A percentile compares a stretch with the other conserved stretches of the same genome.
Evolutionary conservation across 2,888 invertebrate species (phyloP).

Genomic region (Panzeria rudis): DNA sequence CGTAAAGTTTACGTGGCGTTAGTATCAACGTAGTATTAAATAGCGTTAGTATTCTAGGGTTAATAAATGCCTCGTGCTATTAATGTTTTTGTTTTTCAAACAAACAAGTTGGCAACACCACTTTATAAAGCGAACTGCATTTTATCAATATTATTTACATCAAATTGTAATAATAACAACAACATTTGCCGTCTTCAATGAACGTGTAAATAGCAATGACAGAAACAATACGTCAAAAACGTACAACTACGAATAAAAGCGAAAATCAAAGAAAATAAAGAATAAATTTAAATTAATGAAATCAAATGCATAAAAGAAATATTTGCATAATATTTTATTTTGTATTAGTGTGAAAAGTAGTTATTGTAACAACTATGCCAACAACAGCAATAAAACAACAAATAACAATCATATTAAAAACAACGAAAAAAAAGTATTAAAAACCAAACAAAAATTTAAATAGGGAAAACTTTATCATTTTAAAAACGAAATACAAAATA

Average conservation of each 20-base stretch:
- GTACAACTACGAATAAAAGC: neutral
- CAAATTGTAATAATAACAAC: slow-evolving; percentile 39
- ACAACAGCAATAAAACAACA: slow-evolving; percentile 34
- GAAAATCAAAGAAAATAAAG: neutral
- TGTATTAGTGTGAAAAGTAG: slow-evolving; percentile 49
- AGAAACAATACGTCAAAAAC: slow-evolving; percentile 4
- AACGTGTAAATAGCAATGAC: slow-evolving; percentile 32
- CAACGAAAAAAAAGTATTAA: slow-evolving; percentile 2
- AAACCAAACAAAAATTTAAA: neutral
- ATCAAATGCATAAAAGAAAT: slow-evolving; percentile 10
- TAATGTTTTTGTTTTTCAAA: too few relatives aligned
- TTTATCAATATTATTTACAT: slow-evolving; percentile 43
- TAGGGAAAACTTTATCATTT: too few relatives aligned
- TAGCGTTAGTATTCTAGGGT: too few relatives aligned
- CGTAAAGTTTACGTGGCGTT: too few relatives aligned
- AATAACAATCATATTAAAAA: slow-evolving; percentile 28
- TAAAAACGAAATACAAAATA: too few relatives aligned
- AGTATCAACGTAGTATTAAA: too few relatives aligned
- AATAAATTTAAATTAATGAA: slow-evolving; percentile 54
- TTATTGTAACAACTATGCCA: slow-evolving; percentile 37
- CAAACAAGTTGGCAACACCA: neutral
- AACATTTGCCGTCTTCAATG: slow-evolving; percentile 25
- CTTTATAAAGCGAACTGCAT: neutral
- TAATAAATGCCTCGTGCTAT: too few relatives aligned
- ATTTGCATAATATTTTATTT: slow-evolving; percentile 63